Evolutionary conservation across 2,888 invertebrate species (phyloP).

Genomic region (Apamea monoglypha): DNA sequence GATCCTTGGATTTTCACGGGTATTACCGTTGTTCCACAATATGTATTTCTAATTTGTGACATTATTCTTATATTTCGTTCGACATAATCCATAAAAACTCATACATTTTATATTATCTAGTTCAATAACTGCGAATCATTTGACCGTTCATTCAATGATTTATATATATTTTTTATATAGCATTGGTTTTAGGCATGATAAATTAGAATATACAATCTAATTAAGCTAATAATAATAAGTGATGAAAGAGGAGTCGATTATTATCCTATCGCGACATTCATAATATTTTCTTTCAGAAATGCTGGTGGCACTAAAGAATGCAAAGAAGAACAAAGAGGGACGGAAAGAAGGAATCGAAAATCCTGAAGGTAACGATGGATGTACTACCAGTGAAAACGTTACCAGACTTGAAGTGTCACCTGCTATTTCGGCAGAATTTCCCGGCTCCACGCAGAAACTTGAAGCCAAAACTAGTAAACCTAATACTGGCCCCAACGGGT

Average conservation of each 20-base stretch:
- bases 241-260: neutral
- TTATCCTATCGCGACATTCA: neutral
- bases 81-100: neutral
- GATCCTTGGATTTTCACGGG: neutral
- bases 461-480: neutral
- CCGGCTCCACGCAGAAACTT: neutral
- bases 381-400: neutral
- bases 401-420: slow-evolving; percentile 11
- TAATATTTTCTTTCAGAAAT: slow-evolving; percentile 76
- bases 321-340: slow-evolving; percentile 78
- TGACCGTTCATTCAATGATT: neutral
- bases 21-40: neutral
- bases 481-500: neutral
- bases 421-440: neutral
- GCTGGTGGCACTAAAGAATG: slow-evolving; percentile 80
- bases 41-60: neutral
- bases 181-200: neutral
- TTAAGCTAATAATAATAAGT: too few species aligned
- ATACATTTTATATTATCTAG: too few species aligned
- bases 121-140: neutral
- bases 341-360: neutral
- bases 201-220: too few species aligned
- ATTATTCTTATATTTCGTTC: neutral
- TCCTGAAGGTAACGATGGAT: slow-evolving; percentile 18
- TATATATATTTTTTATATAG: neutral